Evolutionary conservation across 2,797 vertebrate species (phyloP), one percentile per base, ranked within the genome.

Genomic region (Alosa sapidissima): DNA sequence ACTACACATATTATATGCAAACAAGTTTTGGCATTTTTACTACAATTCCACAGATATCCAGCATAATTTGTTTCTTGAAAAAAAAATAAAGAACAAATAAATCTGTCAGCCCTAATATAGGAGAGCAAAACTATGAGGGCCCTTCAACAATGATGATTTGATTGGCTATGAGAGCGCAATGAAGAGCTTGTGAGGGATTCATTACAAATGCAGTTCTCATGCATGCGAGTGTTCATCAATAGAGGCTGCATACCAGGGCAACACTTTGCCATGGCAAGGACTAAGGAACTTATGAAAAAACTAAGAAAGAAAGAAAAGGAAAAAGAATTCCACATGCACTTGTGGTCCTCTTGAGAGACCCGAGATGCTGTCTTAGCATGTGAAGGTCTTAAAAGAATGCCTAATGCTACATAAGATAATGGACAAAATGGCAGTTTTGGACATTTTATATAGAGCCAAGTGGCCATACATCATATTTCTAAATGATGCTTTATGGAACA

Each of bases 81-180:
- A 21, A 45, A 75, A 78, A 78, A 78, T 21, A 47, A 72, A 13
- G 2, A 45, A 36, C 19, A 78, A 78, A 78, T 78, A 78, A 78
- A 78, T 47, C 41, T 78, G 36, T 78, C 72, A 47, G 36, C 14
- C 36, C 72, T 47, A 6, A 78, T 78, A 45, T 78, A 47, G 41
- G 36, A 78, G 45, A 47, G 16, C 68, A 36, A 75, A 75, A 47
- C 41, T 36, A 36, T 8, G 41, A 78, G 19, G 72, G 72, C 41
- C 36, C 72, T 78, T 78, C 72, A 78, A 14, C 41, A 78, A 78
- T 78, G 41, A 78, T 78, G 72, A 78, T 78, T 72, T 72, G 68
- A 41, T 72, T 41, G 36, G 33, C 62, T 68, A 36, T 21, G 72
- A 78, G 36, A 47, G 72, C 41, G 33, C 72, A 21, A 5, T 78